A percentile compares a stretch with the other conserved stretches of the same genome.
phyloP scores from a whole-genome alignment of 1,140 invertebrate genomes.

The Caenorhabditis elegans region DNA sequence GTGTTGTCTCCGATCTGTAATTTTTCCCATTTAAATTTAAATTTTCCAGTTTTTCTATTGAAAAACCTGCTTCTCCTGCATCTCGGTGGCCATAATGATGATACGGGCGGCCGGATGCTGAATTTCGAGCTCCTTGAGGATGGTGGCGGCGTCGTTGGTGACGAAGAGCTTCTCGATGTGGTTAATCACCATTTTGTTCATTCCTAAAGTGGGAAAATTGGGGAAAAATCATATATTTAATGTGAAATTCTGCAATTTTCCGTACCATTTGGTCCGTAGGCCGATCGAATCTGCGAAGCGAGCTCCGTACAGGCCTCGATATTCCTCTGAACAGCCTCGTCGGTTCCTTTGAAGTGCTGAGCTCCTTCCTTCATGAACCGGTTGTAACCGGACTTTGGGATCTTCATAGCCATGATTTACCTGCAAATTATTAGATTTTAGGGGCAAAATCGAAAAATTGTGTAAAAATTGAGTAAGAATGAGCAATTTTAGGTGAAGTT shows the following conservation, averaged over 20 bases:
- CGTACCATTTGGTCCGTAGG: conserved; percentile 84
- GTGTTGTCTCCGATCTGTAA: conserved; percentile 89
- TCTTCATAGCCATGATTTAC: conserved; percentile 58
- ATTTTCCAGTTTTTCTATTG: too few species aligned
- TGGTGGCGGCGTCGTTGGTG: conserved; percentile 97
- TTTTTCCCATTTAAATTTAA: too few species aligned
- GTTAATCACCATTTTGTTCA: conserved; percentile 99
- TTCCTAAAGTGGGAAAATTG: too few species aligned
- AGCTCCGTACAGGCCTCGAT: conserved; percentile 94
- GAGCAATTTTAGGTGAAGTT: too few species aligned
- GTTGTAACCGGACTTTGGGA: conserved; percentile 62
- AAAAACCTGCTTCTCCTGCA: conserved; percentile 96
- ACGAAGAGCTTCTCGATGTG: conserved; percentile 97
- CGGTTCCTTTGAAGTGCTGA: conserved; percentile 86
- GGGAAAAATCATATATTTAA: conserved; percentile 32
- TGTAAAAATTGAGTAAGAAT: too few species aligned
- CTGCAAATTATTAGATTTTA: not conserved
- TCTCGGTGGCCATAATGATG: conserved; percentile 89
- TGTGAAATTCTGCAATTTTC: not conserved
- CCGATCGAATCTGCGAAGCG: conserved; percentile 84
- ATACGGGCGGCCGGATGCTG: conserved; percentile 98
- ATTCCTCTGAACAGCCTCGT: conserved; percentile 94
- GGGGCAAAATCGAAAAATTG: not conserved
- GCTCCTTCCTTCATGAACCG: conserved; percentile 67
- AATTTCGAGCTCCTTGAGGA: conserved; percentile 89